phyloP scores from a whole-genome alignment of 1,140 invertebrate species.

The Copidosoma floridanum region DNA sequence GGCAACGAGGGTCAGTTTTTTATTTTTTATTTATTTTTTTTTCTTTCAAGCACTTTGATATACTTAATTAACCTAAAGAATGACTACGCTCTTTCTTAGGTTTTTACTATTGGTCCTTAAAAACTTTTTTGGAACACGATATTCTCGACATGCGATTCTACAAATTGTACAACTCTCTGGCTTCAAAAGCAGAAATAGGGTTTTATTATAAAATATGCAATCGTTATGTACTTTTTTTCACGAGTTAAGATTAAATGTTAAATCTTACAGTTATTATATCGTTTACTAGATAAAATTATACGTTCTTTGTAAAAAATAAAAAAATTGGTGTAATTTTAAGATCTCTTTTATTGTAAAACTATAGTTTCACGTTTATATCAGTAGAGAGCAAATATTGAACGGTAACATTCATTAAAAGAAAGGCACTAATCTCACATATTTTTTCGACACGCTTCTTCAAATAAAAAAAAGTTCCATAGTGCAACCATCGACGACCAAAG shows the following conservation, averaged over 20 bases:
- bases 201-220: too few relatives aligned
- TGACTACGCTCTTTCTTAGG: neutral
- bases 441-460: neutral
- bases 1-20: neutral
- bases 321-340: neutral
- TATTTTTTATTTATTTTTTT: neutral
- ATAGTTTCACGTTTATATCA: slow-evolving; percentile 3
- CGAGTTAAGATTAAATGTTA: too few relatives aligned
- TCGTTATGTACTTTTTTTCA: too few relatives aligned
- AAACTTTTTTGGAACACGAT: slow-evolving; percentile 9
- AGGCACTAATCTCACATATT: slow-evolving; percentile 20
- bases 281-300: too few relatives aligned
- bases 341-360: slow-evolving; percentile 1
- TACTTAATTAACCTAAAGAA: neutral
- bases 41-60: slow-evolving; percentile 4
- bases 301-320: too few relatives aligned
- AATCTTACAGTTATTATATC: too few relatives aligned
- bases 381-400: slow-evolving; percentile 22
- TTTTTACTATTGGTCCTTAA: neutral
- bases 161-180: too few relatives aligned
- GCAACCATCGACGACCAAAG: neutral
- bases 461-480: neutral
- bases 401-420: slow-evolving; percentile 7
- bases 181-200: too few relatives aligned
- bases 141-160: neutral